Percentiles rank a stretch among this genome's conserved stretches.
Evolutionary conservation across 1,140 invertebrate species (phyloP).

Genomic region (Triops longicaudatus): DNA sequence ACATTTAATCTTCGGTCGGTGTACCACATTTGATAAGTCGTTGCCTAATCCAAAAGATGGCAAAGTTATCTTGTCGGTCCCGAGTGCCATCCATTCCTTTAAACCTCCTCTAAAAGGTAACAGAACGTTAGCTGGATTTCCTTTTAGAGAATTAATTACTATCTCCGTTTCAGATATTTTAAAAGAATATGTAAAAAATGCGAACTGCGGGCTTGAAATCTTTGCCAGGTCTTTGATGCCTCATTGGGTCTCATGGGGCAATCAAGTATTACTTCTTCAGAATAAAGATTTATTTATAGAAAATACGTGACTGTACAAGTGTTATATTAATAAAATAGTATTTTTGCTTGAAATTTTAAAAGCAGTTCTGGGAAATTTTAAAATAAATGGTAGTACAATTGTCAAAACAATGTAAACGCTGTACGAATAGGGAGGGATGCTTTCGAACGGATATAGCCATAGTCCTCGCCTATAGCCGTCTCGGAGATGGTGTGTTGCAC

Average conservation of each 20-base stretch:
- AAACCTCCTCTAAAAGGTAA: slow-evolving; percentile 65
- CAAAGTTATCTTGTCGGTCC: slow-evolving; percentile 68
- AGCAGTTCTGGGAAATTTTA: neutral
- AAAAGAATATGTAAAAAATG: slow-evolving; percentile 45
- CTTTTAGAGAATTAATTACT: neutral
- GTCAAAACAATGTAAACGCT: neutral
- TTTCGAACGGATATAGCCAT: neutral
- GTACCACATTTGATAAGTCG: slow-evolving; percentile 32
- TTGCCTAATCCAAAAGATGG: slow-evolving; percentile 39
- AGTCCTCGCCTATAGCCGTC: neutral
- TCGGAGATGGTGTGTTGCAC: neutral
- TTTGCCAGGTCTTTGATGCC: slow-evolving; percentile 83
- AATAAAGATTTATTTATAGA: slow-evolving; percentile 49
- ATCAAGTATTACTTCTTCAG: slow-evolving; percentile 74
- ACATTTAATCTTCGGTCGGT: slow-evolving; percentile 56
- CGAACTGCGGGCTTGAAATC: slow-evolving; percentile 66
- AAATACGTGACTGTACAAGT: slow-evolving; percentile 23
- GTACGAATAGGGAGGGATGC: neutral
- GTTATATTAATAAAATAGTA: neutral
- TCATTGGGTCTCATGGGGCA: slow-evolving; percentile 69
- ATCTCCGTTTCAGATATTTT: slow-evolving; percentile 50
- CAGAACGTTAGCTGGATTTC: neutral
- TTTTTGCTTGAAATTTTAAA: neutral
- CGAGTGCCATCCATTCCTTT: slow-evolving; percentile 82
- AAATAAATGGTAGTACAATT: neutral